Evolutionary conservation across 1,140 invertebrate genomes (phyloP), one percentile per base, ranked within the genome.

Genomic region (Olivierus martensii): DNA sequence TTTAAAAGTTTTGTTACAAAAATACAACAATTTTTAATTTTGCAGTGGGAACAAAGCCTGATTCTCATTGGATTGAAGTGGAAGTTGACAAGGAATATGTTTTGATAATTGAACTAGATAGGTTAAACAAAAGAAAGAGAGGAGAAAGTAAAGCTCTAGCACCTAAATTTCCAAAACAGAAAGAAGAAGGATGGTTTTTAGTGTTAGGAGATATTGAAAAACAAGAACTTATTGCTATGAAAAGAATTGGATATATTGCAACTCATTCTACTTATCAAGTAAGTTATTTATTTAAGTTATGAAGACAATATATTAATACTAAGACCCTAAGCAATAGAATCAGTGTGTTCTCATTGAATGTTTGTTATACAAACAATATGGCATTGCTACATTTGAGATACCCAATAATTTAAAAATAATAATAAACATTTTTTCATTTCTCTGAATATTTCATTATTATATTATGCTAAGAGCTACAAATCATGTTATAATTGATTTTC

Each of bases 101-200:
- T 0, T 64, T 88, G 21, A 66, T 73, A 10, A 65, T 86, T 11
- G 49, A 64, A 17, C 60, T 74, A 3, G 51, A 41, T 12, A 55
- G 52, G 38, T 34, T 55, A 4, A 53, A 53, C 17, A 43, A 48
- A 12, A 12, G 1, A 28, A 28, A 28, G 28, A 47, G 37, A 38
- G 39, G 41, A 21, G 60, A 52, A 62, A 62, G 48, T 49, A 59
- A 78, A 66, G 85, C 84, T 11, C 73, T 84, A 59, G 80, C 85
- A 59, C 87, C 88, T 6, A 77, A 79, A 57, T 97, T 91, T 71
- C 80, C 87, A 0, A 92, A 93, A 67, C 79, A 82, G 6, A 97
- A 97, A 71, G 88, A 91, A 60, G 92, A 97, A 68, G 87, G 88
- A 44, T 98, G 93, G 93, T 85, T 97, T 67, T 61, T 96, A 0